Evolutionary conservation across 2,113 vertebrate genomes (phyloP), one percentile per base, ranked within the genome.

Genomic region (Hippoglossus stenolepis): DNA sequence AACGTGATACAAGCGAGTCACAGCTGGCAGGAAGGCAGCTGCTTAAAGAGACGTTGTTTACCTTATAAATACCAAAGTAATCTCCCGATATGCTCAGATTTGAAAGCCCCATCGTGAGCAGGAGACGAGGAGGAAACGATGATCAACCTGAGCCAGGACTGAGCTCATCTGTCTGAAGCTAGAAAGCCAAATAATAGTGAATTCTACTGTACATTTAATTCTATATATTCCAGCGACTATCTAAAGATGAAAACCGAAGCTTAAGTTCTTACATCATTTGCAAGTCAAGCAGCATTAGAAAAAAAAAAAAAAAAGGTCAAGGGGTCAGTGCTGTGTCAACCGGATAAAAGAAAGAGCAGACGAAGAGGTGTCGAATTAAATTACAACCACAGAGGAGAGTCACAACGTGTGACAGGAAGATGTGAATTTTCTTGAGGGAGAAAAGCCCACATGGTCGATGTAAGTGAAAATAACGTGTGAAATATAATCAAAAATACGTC

Each of bases 401-500:
- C 8, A 5, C 49, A 11, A 43, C 12, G 4, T 21, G 35, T 8
- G 23, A 45, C 23, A 23, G 49, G 1, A 35, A 14, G 26, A 64
- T 23, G 65, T 17, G 47, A 31, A 63, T 38, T 66, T 15, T 7
- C 14, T 51, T 17, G 47, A 51, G 15, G 4, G 47, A 51, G 17
- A 51, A 53, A 31, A 31, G 5, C 1, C 13, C 1, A 8, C 7
- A 21, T 0, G 2, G 43, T 4, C 5, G 31, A 51, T 31, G 3
- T 43, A 45, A 38, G 62, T 51, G 62, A 64, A 71, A 84, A 66
- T 63, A 53, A 78, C 0, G 24, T 73, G 73, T 70, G 65, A 80
- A 88, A 80, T 59, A 62, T 38, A 10, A 49, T 51, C n/a, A 64
- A 57, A 31, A 77, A 72, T 45, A 60, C 51, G 26, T 64, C n/a